phyloP scores from a whole-genome alignment of 1,140 invertebrate genomes.

The Melipona quadrifasciata region DNA sequence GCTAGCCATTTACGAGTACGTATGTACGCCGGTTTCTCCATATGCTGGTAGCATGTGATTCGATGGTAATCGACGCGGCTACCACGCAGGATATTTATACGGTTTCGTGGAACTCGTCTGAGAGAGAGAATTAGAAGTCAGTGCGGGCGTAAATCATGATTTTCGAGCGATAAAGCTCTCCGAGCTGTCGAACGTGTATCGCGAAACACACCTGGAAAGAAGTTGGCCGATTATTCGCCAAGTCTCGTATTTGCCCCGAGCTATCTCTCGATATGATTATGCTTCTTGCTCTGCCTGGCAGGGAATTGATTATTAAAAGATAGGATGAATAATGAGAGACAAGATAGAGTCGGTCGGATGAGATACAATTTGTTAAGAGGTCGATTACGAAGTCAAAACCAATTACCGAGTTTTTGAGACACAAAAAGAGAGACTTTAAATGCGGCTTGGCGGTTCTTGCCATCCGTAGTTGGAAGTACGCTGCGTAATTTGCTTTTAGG shows the following conservation, averaged over 20 bases:
- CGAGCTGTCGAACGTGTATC: neutral
- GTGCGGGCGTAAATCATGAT: neutral
- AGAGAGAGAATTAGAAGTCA: neutral
- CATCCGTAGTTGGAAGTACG: too few relatives aligned
- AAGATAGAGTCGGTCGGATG: neutral
- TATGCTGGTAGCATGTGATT: neutral
- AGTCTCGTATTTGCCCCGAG: neutral
- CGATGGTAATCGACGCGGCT: constrained; percentile 1
- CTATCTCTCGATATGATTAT: constrained; percentile 1
- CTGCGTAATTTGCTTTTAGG: neutral
- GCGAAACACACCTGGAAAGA: neutral
- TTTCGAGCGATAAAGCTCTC: constrained; percentile 18
- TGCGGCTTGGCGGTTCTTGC: neutral
- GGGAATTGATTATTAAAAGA: constrained; percentile 41
- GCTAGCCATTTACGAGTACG: neutral
- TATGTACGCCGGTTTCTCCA: neutral
- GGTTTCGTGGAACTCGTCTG: neutral
- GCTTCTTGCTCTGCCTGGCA: constrained; percentile 20
- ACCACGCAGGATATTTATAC: neutral
- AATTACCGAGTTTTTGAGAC: constrained; percentile 11
- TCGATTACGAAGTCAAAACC: neutral
- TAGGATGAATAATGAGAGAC: constrained; percentile 6
- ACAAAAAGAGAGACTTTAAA: constrained; percentile 2
- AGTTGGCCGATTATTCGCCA: neutral
- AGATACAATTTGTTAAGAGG: constrained; percentile 24